phyloP scores from a whole-genome alignment of 2,888 invertebrate species.

The Caenorhabditis sulstoni region DNA sequence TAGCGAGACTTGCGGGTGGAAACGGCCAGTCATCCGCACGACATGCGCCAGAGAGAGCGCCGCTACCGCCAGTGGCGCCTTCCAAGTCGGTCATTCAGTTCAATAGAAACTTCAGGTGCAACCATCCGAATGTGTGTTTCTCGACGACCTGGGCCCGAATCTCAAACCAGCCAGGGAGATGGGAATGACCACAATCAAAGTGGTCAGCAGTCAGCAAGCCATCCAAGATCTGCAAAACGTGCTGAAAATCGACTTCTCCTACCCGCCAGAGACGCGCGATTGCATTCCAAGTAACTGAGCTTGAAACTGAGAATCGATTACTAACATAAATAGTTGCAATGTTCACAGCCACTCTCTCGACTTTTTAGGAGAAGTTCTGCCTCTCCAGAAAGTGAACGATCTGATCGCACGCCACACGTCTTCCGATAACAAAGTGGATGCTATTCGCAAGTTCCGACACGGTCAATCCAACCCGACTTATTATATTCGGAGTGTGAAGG shows the following conservation, averaged over 20 bases:
- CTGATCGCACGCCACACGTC: slow-evolving; percentile 37
- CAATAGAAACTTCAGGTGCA: slow-evolving; percentile 35
- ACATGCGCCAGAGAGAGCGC: no score
- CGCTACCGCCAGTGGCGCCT: no score
- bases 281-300: slow-evolving; percentile 58
- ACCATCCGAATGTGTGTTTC: slow-evolving; percentile 78
- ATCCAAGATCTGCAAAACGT: slow-evolving; percentile 52
- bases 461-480: slow-evolving; percentile 83
- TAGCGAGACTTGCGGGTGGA: background rate
- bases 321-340: slow-evolving; percentile 29
- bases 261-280: slow-evolving; percentile 64
- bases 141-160: slow-evolving; percentile 82
- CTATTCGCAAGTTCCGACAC: slow-evolving; percentile 77
- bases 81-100: no score
- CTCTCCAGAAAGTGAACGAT: slow-evolving; percentile 47
- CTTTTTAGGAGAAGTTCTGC: slow-evolving; percentile 60
- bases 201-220: slow-evolving; percentile 50
- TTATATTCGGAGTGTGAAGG: slow-evolving; percentile 80
- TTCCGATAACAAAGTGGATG: slow-evolving; percentile 29
- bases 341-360: no score
- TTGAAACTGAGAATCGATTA: background rate
- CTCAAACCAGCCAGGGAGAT: slow-evolving; percentile 81
- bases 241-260: slow-evolving; percentile 40
- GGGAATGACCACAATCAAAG: slow-evolving; percentile 82
- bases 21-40: no score